Conservation (phyloP, 2,797 vertebrate genomes). For the Poecile montanus region DNA sequence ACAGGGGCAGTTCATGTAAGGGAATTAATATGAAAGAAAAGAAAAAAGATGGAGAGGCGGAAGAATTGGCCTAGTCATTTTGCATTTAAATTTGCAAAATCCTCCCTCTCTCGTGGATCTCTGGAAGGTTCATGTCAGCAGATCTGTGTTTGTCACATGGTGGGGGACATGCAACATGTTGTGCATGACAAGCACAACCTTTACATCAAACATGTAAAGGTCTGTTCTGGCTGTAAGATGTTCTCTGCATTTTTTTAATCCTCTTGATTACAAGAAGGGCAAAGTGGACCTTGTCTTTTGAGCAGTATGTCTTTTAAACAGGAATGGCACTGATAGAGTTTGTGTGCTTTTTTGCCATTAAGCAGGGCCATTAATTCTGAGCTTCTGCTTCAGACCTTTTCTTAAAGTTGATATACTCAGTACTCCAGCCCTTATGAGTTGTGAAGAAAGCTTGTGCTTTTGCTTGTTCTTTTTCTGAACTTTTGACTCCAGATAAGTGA, state of each 20-base stretch:
- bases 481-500: not conserved
- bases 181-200: not conserved
- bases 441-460: not conserved
- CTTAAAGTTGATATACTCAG: not conserved
- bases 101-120: not conserved
- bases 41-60: not conserved
- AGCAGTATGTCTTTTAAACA: not conserved
- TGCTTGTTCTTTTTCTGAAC: not conserved
- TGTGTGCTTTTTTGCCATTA: not conserved
- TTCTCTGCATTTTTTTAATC: not conserved
- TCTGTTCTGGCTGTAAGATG: not conserved
- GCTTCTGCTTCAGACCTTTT: not conserved
- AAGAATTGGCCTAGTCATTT: not conserved
- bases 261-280: not conserved
- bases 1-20: not conserved
- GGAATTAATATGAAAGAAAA: not conserved
- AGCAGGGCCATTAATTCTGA: not conserved
- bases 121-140: not conserved
- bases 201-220: not conserved
- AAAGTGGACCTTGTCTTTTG: not conserved
- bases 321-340: not conserved
- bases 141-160: not conserved
- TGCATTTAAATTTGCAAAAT: not conserved
- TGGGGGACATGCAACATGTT: not conserved
- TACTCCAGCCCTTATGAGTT: not conserved